Evolutionary conservation across 2,888 invertebrate genomes (phyloP).

Genomic region (Phyto melanocephala): DNA sequence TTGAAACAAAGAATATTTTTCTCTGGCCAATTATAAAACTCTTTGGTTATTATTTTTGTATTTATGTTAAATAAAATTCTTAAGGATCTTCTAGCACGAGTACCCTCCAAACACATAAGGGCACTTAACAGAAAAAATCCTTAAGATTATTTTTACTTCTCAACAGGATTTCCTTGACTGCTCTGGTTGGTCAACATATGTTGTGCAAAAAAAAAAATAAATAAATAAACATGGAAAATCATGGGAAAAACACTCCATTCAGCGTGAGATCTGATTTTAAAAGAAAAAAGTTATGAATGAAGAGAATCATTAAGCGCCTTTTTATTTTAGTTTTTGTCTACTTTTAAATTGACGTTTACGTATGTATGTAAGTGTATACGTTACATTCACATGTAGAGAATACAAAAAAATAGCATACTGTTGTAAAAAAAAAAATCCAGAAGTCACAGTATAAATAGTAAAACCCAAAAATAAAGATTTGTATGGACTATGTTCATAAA

Average conservation of each 20-base stretch:
- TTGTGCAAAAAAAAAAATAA: slow-evolving; percentile 35
- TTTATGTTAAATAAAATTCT: too few relatives aligned
- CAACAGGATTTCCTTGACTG: slow-evolving; percentile 12
- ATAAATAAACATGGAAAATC: neutral
- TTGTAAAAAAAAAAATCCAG: neutral
- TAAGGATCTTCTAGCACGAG: slow-evolving; percentile 8
- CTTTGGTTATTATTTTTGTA: neutral
- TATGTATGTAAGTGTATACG: neutral
- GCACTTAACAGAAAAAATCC: neutral
- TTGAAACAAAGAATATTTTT: too few relatives aligned
- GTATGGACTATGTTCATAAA: slow-evolving; percentile 11
- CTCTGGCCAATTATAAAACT: slow-evolving; percentile 1
- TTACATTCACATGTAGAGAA: neutral
- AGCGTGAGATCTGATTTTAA: slow-evolving; percentile 29
- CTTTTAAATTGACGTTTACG: neutral
- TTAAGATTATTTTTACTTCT: slow-evolving; percentile 23
- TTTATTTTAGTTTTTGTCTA: neutral
- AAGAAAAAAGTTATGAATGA: neutral
- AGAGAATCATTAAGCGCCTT: neutral
- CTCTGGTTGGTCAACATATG: slow-evolving; percentile 54
- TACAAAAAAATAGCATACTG: too few relatives aligned
- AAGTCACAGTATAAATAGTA: neutral
- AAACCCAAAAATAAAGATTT: neutral
- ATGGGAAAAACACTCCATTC: slow-evolving; percentile 38
- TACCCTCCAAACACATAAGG: neutral